Conservation (phyloP, 1,140 invertebrate species). For the Drosophila arawakana region DNA sequence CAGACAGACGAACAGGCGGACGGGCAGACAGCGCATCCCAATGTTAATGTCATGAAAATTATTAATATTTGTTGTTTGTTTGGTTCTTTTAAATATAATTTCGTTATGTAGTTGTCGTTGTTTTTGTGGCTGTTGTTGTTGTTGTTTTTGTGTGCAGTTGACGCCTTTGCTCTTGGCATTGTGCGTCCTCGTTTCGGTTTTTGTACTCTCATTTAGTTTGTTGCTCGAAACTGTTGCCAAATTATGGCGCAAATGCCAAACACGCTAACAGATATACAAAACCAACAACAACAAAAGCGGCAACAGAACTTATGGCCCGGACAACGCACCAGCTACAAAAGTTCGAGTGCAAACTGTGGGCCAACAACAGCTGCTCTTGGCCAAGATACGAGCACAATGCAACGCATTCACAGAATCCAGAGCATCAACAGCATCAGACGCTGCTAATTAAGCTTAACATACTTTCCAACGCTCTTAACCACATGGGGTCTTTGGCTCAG, state of each 20-base stretch:
- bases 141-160: slow-evolving; percentile 29
- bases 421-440: slow-evolving; percentile 16
- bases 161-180: slow-evolving; percentile 72
- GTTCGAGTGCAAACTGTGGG: not conserved
- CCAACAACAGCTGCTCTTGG: slow-evolving; percentile 42
- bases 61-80: slow-evolving; percentile 52
- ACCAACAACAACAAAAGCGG: slow-evolving; percentile 3
- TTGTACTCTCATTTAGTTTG: slow-evolving; percentile 38
- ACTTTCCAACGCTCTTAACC: slow-evolving; percentile 47
- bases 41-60: slow-evolving; percentile 81
- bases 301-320: slow-evolving; percentile 18
- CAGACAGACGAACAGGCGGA: too few relatives aligned
- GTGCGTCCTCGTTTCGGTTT: slow-evolving; percentile 53
- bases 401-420: not conserved
- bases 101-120: slow-evolving; percentile 40
- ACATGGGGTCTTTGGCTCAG: slow-evolving; percentile 28
- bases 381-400: slow-evolving; percentile 40
- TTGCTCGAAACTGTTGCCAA: slow-evolving; percentile 54
- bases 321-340: slow-evolving; percentile 6
- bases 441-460: slow-evolving; percentile 65
- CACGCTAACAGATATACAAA: slow-evolving; percentile 17
- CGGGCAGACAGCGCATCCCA: slow-evolving; percentile 33
- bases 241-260: slow-evolving; percentile 50
- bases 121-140: slow-evolving; percentile 16
- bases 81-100: slow-evolving; percentile 54